Evolutionary conservation across 2,797 vertebrate genomes (phyloP).

Genomic region (Florisuga fusca): DNA sequence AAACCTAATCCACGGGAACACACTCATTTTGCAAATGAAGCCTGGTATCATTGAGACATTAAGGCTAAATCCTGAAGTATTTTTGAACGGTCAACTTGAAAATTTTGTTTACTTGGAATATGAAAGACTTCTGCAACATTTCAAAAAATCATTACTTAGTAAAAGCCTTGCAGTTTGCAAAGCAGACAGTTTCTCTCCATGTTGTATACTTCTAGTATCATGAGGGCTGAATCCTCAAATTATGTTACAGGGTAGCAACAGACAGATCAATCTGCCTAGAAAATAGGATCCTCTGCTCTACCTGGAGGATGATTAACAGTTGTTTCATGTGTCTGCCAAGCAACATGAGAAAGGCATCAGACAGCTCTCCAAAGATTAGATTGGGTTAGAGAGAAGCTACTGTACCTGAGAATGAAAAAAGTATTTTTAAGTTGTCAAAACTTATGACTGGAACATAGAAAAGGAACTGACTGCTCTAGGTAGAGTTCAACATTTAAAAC

Average conservation of each 20-base stretch:
- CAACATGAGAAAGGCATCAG: not conserved
- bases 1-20: not conserved
- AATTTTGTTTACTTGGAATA: not conserved
- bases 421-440: conserved; percentile 30
- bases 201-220: not conserved
- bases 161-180: not conserved
- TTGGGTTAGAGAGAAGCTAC: not conserved
- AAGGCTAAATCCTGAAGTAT: not conserved
- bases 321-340: not conserved
- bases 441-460: not conserved
- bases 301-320: not conserved
- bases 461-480: not conserved
- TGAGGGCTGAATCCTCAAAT: not conserved
- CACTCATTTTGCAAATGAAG: not conserved
- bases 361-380: not conserved
- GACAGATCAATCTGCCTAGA: not conserved
- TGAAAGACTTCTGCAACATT: not conserved
- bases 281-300: not conserved
- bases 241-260: not conserved
- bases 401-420: not conserved
- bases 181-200: not conserved
- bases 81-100: not conserved
- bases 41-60: not conserved
- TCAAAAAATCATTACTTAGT: not conserved
- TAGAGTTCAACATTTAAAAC: conserved; percentile 48